Evolutionary conservation across 2,888 invertebrate species (phyloP).

Genomic region (Caenorhabditis doughertyi): DNA sequence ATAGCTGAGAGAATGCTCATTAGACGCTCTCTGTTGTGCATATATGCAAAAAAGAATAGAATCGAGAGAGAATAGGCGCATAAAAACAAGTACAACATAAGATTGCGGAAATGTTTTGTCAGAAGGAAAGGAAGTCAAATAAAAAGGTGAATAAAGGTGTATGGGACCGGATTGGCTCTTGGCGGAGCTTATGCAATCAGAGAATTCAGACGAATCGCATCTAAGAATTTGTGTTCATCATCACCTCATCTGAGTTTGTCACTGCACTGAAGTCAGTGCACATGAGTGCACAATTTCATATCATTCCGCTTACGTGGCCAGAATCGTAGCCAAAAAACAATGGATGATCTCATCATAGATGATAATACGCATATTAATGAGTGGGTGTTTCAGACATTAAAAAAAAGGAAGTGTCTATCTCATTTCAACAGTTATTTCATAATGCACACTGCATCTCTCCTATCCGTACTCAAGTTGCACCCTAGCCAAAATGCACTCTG

Average conservation of each 20-base stretch:
- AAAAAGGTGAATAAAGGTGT: conserved; percentile 24
- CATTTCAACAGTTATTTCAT: too few species aligned
- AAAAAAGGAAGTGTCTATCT: too few species aligned
- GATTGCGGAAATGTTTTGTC: conserved; percentile 41
- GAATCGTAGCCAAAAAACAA: background rate
- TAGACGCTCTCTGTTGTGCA: conserved; percentile 36
- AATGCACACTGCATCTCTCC: too few species aligned
- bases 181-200: background rate
- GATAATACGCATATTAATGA: too few species aligned
- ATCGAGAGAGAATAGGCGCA: background rate
- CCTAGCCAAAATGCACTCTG: too few species aligned
- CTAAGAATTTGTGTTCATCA: background rate
- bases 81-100: conserved; percentile 36
- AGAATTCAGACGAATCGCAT: conserved; percentile 1
- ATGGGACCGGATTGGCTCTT: background rate
- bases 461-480: too few species aligned
- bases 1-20: conserved; percentile 46
- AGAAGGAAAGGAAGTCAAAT: conserved; percentile 21
- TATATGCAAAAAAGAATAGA: background rate
- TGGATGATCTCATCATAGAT: background rate
- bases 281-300: background rate
- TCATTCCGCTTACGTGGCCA: background rate
- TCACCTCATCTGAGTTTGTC: background rate
- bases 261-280: background rate
- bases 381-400: too few species aligned